These are phyloP conservation scores for Lomographa bimaculata DNA, from an alignment of 2,888 invertebrate species.

Conservation along the genomic window DNA sequence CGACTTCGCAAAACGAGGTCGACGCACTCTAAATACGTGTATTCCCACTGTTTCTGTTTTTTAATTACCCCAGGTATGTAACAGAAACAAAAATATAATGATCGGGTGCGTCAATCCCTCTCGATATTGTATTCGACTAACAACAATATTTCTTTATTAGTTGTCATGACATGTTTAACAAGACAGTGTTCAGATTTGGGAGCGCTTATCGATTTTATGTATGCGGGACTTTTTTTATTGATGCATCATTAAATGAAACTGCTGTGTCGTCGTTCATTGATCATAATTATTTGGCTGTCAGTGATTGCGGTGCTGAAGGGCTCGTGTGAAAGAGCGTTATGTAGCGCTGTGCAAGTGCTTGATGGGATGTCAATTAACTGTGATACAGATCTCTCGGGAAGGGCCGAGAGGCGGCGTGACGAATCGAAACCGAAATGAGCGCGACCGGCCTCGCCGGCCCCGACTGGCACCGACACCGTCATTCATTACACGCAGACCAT, in stretches of 20 bases:
- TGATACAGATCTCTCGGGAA: constrained; percentile 45
- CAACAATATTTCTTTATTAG: constrained; percentile 51
- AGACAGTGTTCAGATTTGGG: constrained; percentile 47
- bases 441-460: constrained; percentile 41
- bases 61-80: constrained; percentile 52
- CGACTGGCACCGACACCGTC: constrained; percentile 27
- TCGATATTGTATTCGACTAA: constrained; percentile 39
- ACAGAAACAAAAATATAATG: constrained; percentile 56
- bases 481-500: constrained; percentile 6
- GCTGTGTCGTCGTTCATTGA: constrained; percentile 58
- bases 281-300: constrained; percentile 62
- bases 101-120: constrained; percentile 44
- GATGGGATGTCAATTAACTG: constrained; percentile 62
- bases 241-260: constrained; percentile 62
- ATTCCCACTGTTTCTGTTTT: constrained; percentile 57
- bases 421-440: constrained; percentile 58
- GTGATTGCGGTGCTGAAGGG: constrained; percentile 41
- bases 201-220: constrained; percentile 57
- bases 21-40: constrained; percentile 52
- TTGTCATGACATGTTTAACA: constrained; percentile 52
- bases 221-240: constrained; percentile 59
- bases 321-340: constrained; percentile 21
- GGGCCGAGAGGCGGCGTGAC: constrained; percentile 49
- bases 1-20: constrained; percentile 48
- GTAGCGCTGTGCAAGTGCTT: constrained; percentile 35